Percentiles rank a stretch among this genome's conserved stretches.
These are phyloP conservation scores for Corythaeola cristata DNA, from an alignment of 2,113 vertebrate species.

Conservation along the genomic window DNA sequence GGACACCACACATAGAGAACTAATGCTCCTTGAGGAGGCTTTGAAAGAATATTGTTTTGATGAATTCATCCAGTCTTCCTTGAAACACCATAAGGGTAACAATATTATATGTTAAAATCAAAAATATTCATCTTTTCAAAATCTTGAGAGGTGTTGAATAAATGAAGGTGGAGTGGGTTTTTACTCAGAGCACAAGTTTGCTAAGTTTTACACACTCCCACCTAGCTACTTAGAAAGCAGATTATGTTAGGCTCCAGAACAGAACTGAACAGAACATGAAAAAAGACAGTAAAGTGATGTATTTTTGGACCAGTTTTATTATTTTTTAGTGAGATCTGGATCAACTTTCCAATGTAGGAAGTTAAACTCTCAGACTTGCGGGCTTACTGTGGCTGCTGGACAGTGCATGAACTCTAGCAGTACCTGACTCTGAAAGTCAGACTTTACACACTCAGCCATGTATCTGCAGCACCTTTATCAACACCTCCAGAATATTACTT, in stretches of 20 bases:
- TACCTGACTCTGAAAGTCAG: not conserved
- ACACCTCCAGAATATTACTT: not conserved
- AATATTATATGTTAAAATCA: not conserved
- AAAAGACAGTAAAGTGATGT: not conserved
- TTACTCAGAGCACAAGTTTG: not conserved
- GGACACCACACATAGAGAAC: not conserved
- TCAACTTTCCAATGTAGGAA: not conserved
- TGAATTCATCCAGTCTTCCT: not conserved
- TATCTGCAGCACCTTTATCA: not conserved
- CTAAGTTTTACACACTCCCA: not conserved
- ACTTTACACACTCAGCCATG: not conserved
- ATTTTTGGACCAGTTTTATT: not conserved
- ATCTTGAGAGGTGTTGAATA: constrained; percentile 36
- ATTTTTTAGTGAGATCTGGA: not conserved
- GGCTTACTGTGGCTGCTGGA: not conserved
- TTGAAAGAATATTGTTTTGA: not conserved
- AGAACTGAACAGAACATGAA: not conserved
- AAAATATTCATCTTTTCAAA: constrained; percentile 19
- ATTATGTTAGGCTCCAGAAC: not conserved
- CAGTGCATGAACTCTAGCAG: not conserved
- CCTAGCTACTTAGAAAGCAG: not conserved
- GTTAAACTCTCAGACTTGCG: not conserved
- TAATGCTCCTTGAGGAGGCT: not conserved
- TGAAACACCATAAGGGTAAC: not conserved
- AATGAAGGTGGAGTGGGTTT: constrained; percentile 39